A percentile compares a stretch with the other conserved stretches of the same genome.
These are phyloP conservation scores for Oxyura jamaicensis DNA, from an alignment of 2,113 vertebrate species.

Conservation along the genomic window DNA sequence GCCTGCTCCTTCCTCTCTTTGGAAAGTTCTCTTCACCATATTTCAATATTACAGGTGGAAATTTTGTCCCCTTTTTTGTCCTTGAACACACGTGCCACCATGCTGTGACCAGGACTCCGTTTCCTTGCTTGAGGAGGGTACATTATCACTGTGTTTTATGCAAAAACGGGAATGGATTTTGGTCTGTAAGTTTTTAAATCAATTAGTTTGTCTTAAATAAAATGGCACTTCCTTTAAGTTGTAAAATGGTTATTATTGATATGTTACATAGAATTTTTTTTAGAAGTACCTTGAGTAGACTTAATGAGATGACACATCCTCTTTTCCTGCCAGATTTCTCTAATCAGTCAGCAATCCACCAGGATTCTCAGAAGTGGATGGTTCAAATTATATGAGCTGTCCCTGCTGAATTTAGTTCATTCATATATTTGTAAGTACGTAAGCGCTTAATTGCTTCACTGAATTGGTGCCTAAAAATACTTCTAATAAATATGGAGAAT, in stretches of 20 bases:
- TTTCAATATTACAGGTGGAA: neutral
- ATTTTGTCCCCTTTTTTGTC: neutral
- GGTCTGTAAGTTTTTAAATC: neutral
- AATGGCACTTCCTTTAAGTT: neutral
- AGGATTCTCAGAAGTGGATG: neutral
- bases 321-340: neutral
- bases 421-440: neutral
- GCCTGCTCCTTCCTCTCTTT: neutral
- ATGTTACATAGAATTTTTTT: neutral
- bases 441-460: neutral
- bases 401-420: neutral
- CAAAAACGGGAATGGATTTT: neutral
- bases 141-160: fast-evolving
- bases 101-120: neutral
- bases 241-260: neutral
- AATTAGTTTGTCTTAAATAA: neutral
- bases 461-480: neutral
- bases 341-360: neutral
- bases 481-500: neutral
- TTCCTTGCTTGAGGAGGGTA: too few species aligned
- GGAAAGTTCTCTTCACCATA: neutral
- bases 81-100: neutral
- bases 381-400: neutral
- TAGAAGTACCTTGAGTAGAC: neutral
- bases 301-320: neutral